Evolutionary conservation across 2,888 invertebrate genomes (phyloP).

Genomic region (Athalia circularis): DNA sequence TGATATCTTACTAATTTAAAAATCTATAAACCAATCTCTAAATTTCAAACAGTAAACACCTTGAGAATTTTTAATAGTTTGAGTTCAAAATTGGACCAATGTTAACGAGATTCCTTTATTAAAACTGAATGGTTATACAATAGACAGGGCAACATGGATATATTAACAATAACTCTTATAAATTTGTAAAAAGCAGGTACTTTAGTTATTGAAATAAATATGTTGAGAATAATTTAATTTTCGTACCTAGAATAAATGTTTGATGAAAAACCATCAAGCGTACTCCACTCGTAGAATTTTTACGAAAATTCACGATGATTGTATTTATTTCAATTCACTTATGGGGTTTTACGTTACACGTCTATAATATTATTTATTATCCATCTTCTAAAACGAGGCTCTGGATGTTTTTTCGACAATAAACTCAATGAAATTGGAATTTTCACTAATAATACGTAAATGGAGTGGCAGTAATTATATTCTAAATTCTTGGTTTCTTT

Average conservation of each 20-base stretch:
- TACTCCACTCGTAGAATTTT: no score
- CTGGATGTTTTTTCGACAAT: no score
- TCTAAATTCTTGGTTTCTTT: no score
- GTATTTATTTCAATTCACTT: no score
- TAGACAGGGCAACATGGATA: slow-evolving; percentile 47
- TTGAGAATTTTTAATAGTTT: background rate
- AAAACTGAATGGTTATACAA: slow-evolving; percentile 50
- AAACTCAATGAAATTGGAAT: no score
- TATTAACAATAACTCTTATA: slow-evolving; percentile 48
- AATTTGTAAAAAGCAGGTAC: slow-evolving; percentile 39
- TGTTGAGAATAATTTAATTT: background rate
- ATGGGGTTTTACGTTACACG: no score
- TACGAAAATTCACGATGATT: no score
- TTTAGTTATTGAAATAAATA: slow-evolving; percentile 5
- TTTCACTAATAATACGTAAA: no score
- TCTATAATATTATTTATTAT: no score
- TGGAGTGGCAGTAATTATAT: no score
- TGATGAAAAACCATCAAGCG: no score
- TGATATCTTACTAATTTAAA: background rate
- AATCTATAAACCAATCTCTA: background rate
- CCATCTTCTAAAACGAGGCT: no score
- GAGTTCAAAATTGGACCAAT: background rate
- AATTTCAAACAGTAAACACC: background rate
- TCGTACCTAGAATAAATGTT: background rate
- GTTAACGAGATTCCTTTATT: slow-evolving; percentile 49